Base-by-base conservation (phyloP, 2,797 vertebrate species). In the Apogon talboti region DNA sequence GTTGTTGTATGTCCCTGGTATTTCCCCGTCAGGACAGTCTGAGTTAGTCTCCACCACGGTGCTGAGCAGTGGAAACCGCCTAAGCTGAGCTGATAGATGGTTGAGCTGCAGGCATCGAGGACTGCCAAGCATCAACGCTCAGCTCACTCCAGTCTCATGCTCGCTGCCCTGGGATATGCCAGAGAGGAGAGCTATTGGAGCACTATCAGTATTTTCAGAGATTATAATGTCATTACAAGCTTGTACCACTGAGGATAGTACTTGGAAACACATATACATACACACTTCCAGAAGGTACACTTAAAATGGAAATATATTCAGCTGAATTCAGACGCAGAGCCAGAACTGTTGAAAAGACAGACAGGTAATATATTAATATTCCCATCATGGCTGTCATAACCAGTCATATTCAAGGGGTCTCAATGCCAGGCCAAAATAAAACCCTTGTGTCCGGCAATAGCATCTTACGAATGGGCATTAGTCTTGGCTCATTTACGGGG, bases 181-280 rank as follows among this genome's bases (percentile, higher is more conserved):
- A 62, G 74, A 71, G 52, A 78, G 53, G 69, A 75, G 68, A 79
- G 76, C 81, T 78, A 70, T 74, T 80, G 79, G 79, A 84, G 85
- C 70, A 38, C 63, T 75, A 76, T 86, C 75, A 66, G 81, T 70
- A 56, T 74, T 86, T 66, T 82, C 71, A 50, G 74, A 88, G 81
- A 88, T 90, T 87, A 82, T 83, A 86, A 90, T 82, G 83, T 87
- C 84, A 87, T 91, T 91, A 87, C 70, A 84, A 75, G 70, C 63
- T 71, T 58, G 53, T 57, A 43, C 70, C 58, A 46, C 56, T 49
- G 73, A 79, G 64, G 69, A 74, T 41, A 61, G 56, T 10, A 63
- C 70, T 75, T 55, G 16, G 64, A 54, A 57, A 66, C 63, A 66
- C 57, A 30, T 21, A 58, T 24, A 63, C 21, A 58, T 24, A 63